Base-by-base conservation (phyloP, 1,140 invertebrate genomes). In the Nomia melanderi region DNA sequence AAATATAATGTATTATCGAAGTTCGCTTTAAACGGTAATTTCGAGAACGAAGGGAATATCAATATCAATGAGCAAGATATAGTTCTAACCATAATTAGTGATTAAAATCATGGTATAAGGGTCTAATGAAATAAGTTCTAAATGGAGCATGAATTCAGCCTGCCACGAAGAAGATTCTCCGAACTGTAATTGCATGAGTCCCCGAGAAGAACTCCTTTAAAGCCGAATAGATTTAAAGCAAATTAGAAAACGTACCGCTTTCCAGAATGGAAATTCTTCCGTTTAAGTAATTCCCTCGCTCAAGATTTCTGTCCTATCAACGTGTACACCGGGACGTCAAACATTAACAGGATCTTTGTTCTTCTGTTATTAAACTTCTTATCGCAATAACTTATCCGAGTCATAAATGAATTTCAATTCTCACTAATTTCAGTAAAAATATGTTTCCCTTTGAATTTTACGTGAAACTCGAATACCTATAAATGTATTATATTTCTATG, bases 221-320 rank as follows among this genome's bases (percentile, higher is more conserved):
- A 80, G 59, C 65, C 33, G 56, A 57, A 27, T 27, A 59, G 66
- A 77, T 50, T 77, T 77, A 65, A 47, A 27, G 53, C 53, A 77
- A 80, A 80, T 80, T 77, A 77, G 78, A 77, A 77, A 80, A 80
- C 33, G 66, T 77, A 80, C 17, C 47, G 33, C 17, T 33, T 56
- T 23, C 53, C 59, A 53, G 20, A 47, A 77, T 79, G 57, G 41
- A 77, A 71, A 70, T 70, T 77, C 65, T 56, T 77, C 50, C 56
- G 64, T 29, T 77, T 77, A 23, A 4, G 11, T 36, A 36, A 60
- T 60, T n/a, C 57, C 29, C 36, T 36, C 2, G 29, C 7, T 17
- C 20, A 60, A 60, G 57, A 36, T 60, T 60, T 36, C 57, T 23
- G 20, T 36, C n/a, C 20, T 36, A 23, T 29, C 57, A 23, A 60